Base-by-base conservation (phyloP, 2,113 vertebrate species). In the Epinephelus lanceolatus region DNA sequence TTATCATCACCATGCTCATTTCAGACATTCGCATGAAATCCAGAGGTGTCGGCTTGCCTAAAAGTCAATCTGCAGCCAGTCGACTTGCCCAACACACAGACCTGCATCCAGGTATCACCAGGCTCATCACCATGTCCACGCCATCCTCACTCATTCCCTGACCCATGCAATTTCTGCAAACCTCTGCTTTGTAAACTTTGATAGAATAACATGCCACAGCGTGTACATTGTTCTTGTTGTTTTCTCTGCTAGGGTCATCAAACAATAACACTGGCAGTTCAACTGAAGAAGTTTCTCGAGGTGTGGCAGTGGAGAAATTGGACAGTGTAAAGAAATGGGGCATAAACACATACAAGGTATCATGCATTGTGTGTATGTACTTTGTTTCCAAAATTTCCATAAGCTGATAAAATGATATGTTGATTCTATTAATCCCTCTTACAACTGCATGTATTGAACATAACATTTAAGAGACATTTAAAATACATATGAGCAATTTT, bases 311-410 rank as follows among this genome's bases (percentile, higher is more conserved):
- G 85, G 98, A 99, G 94, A 99, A 99, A 92, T 94, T 99, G 27
- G 98, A 99, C 93, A 96, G 97, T 0, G 95, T 99, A 73, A 98
- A 97, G 95, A 99, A 99, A 75, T 99, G 98, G 98, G 96, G 98
- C 45, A 97, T 99, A 88, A 99, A 99, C 95, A 99, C 98, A 0
- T 99, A 99, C 81, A 99, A 99, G 97, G 98, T 98, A 91, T 21
- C 52, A 15, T 74, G 10, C 2, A 33, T 18, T 70, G 3, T 7
- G 3, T 66, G 5, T 7, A 19, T 17, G 12, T 5, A 33, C 37
- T 80, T 67, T 21, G 9, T 27, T 33, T 62, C n/a, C 4, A 27
- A 72, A 11, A 13, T 21, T 61, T 57, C 10, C 37, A 62, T 5
- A 53, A 42, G 3, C 23, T 21, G n/a, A 30, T 60, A 12, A 40